phyloP scores from a whole-genome alignment of 2,888 invertebrate genomes.

The Drosophila meridionalis region DNA sequence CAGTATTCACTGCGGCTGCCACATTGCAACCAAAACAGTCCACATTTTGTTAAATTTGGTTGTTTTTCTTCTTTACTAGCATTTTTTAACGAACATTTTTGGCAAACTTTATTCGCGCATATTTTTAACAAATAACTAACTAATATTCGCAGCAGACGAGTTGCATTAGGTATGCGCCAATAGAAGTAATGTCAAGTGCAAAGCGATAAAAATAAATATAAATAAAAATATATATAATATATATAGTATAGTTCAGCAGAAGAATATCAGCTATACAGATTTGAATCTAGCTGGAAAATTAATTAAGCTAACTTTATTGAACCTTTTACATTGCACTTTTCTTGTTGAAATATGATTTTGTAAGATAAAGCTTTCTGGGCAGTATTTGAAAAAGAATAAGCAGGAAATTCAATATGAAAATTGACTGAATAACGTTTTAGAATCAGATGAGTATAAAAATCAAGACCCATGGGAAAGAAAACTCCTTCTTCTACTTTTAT shows the following conservation, averaged over 20 bases:
- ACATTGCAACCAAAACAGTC: constrained; percentile 56
- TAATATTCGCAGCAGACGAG: constrained; percentile 42
- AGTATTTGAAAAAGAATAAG: background rate
- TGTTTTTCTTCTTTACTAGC: constrained; percentile 15
- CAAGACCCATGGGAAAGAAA: too few species aligned
- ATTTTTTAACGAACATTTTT: constrained; percentile 36
- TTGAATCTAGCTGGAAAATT: background rate
- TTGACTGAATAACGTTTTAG: too few species aligned
- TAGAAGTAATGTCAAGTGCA: background rate
- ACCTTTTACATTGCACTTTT: background rate
- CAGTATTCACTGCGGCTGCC: constrained; percentile 25
- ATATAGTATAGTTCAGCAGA: background rate
- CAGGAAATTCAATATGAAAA: background rate
- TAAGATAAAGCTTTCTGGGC: background rate
- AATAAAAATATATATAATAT: too few species aligned
- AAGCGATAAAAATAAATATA: too few species aligned
- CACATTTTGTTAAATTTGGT: constrained; percentile 39
- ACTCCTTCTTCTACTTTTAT: too few species aligned
- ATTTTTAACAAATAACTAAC: constrained; percentile 47
- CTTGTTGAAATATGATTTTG: background rate
- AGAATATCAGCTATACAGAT: background rate
- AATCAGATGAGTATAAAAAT: too few species aligned
- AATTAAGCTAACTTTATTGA: background rate
- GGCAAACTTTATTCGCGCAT: constrained; percentile 49
- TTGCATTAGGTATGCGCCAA: constrained; percentile 10